These are phyloP conservation scores for Botia kubotai DNA, from an alignment of 2,797 vertebrate genomes.

Conservation along the genomic window DNA sequence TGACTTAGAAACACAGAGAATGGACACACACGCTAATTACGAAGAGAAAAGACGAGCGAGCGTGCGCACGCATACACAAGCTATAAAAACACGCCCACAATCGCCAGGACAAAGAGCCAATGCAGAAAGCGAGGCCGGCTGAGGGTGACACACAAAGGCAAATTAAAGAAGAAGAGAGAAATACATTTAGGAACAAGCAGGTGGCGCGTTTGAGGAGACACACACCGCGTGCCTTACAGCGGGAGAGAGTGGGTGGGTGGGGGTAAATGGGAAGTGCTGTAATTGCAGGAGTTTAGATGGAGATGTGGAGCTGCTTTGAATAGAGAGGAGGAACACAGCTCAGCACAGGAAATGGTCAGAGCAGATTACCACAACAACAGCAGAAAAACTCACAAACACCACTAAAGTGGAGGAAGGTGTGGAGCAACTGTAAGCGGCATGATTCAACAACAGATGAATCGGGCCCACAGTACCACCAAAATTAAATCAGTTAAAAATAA, in stretches of 20 bases:
- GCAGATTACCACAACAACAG: conserved; percentile 67
- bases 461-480: no score
- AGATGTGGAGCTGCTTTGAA: conserved; percentile 48
- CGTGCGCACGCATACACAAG: conserved; percentile 28
- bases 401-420: background rate
- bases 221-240: background rate
- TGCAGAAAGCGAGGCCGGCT: conserved; percentile 50
- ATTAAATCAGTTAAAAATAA: background rate
- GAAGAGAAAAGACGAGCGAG: conserved; percentile 38
- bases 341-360: conserved; percentile 64
- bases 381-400: conserved; percentile 40
- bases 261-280: conserved; percentile 50
- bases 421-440: background rate
- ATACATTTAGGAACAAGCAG: conserved; percentile 21
- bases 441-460: background rate
- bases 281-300: conserved; percentile 55
- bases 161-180: conserved; percentile 29
- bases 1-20: conserved; percentile 56
- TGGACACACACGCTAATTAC: conserved; percentile 54
- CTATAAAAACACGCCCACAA: conserved; percentile 39
- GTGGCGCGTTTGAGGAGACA: conserved; percentile 40
- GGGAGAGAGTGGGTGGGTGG: conserved; percentile 59
- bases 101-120: conserved; percentile 35
- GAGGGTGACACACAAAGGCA: conserved; percentile 27
- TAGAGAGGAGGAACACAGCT: conserved; percentile 44